Evolutionary conservation across 2,888 invertebrate species (phyloP), one percentile per base, ranked within the genome.

Genomic region (Ennomos erosarius): DNA sequence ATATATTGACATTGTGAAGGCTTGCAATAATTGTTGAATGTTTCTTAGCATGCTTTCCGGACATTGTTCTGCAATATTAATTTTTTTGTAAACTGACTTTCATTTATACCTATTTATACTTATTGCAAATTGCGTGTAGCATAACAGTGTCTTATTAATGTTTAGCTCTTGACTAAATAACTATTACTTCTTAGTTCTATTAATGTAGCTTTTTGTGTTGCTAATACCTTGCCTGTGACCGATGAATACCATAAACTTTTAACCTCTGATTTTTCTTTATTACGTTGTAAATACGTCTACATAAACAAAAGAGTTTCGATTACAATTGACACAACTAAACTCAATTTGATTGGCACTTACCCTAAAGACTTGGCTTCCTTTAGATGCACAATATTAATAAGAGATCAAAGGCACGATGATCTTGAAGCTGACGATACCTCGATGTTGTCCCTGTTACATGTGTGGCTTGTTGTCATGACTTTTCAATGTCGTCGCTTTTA

Each of bases 291-390:
- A 74, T 57, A 70, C 68, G 58, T 51, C n/a, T 47, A 55, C 58
- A 6, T 26, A 26, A 55, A 33, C n/a, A 45, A 56, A 51, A 51
- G 39, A 65, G 35, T 59, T 26, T 64, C 45, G 11, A 10, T 33
- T 42, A 40, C 55, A 74, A 78, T 82, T 82, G 77, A 78, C 82
- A 87, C 75, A 54, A 65, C 69, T 62, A 56, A 74, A 78, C 62
- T 65, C 53, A 51, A 61, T 59, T 54, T 59, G 62, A 69, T 69
- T 69, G 60, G 82, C 82, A 85, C 82, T 65, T 70, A 74, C 65
- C 82, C 83, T 85, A 82, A 86, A 87, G 79, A 86, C 85, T 88
- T 88, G 85, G 86, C 88, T 88, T 88, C 83, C 82, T 76, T 80
- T 88, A 85, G 84, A 70, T 79, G 88, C 90, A 89, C 75, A 60